A percentile compares a stretch with the other conserved stretches of the same genome.
These are phyloP conservation scores for Anolis sagrei DNA, from an alignment of 2,113 vertebrate species.

Conservation along the genomic window DNA sequence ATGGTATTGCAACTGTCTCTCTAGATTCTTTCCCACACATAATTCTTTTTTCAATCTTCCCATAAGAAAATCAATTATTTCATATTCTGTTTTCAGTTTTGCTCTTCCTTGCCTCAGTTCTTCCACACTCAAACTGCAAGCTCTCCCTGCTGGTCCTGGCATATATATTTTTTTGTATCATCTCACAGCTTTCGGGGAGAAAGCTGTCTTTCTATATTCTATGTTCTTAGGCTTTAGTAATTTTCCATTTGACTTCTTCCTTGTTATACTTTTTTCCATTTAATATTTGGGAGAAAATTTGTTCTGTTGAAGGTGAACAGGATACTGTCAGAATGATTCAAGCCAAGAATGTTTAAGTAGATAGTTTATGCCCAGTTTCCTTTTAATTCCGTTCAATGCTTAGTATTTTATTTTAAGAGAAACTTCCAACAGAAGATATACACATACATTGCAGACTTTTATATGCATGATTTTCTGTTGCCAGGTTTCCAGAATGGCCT, in stretches of 20 bases:
- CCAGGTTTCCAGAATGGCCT: neutral
- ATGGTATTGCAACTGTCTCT: conserved; percentile 7
- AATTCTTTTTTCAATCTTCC: conserved; percentile 52
- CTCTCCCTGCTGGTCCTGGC: conserved; percentile 3
- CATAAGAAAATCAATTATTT: conserved; percentile 54
- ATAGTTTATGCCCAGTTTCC: conserved; percentile 53
- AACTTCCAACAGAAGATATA: neutral
- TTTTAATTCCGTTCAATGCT: conserved; percentile 49
- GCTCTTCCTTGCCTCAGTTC: conserved; percentile 56
- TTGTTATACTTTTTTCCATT: conserved; percentile 61
- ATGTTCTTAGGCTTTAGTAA: conserved; percentile 68
- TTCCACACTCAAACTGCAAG: conserved; percentile 45
- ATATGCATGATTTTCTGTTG: neutral
- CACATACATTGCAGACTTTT: neutral
- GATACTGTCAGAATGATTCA: conserved; percentile 43
- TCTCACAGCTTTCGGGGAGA: conserved; percentile 62
- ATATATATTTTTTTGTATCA: conserved; percentile 52
- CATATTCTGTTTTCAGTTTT: conserved; percentile 53
- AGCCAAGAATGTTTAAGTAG: conserved; percentile 46
- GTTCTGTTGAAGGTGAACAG: conserved; percentile 58
- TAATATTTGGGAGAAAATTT: conserved; percentile 63
- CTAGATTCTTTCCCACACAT: conserved; percentile 29
- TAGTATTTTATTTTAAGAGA: conserved; percentile 13
- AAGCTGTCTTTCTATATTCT: conserved; percentile 39
- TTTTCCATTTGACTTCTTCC: conserved; percentile 74